Conservation (phyloP, 2,113 vertebrate species). For the Prunella fulvescens region DNA sequence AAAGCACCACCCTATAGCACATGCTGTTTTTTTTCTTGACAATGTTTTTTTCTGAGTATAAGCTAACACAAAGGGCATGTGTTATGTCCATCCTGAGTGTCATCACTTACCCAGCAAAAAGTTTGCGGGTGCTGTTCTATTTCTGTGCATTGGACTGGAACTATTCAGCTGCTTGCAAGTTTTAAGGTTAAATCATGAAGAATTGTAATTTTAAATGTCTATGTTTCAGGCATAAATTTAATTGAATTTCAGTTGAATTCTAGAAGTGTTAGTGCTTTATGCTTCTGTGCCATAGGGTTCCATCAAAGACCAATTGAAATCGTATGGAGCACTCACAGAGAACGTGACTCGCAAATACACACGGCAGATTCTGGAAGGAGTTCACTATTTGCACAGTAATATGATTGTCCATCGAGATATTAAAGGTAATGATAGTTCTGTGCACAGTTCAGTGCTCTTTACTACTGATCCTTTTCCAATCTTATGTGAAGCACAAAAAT, state of each 20-base stretch:
- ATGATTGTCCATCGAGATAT: constrained; percentile 99
- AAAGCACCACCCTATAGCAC: not conserved
- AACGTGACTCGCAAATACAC: constrained; percentile 97
- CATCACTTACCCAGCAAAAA: not conserved
- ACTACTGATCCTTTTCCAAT: not conserved
- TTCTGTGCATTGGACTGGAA: not conserved
- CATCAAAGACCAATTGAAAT: constrained; percentile 97
- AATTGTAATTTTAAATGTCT: not conserved
- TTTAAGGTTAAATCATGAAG: not conserved
- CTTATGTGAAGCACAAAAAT: not conserved
- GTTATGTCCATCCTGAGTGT: not conserved
- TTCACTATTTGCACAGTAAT: constrained; percentile 98
- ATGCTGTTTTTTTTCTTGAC: not conserved
- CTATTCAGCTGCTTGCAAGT: not conserved
- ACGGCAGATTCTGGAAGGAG: constrained; percentile 95
- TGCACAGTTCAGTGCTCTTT: not conserved
- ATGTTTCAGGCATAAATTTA: not conserved
- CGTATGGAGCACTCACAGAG: constrained; percentile 95
- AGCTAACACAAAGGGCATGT: not conserved
- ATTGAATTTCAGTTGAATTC: not conserved
- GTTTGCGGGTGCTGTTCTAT: not conserved
- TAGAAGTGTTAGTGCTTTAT: not conserved
- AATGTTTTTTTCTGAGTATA: not conserved
- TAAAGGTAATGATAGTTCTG: constrained; percentile 81
- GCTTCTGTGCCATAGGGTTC: constrained; percentile 80